phyloP scores from a whole-genome alignment of 2,797 vertebrate genomes.

The Sebastes taczanowskii region DNA sequence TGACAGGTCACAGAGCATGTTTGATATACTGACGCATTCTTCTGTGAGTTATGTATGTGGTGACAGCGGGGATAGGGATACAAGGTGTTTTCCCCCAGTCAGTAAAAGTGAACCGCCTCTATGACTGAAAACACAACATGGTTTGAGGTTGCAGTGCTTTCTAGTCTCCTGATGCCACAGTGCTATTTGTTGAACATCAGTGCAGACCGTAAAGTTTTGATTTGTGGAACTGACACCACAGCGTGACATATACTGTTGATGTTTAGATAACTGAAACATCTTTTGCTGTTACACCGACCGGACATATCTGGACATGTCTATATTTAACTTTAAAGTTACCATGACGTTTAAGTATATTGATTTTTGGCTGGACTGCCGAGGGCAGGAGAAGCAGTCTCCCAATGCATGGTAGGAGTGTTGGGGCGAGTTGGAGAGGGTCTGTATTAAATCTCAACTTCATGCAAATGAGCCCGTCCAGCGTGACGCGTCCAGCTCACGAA shows the following conservation, averaged over 20 bases:
- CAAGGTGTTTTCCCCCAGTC: background rate
- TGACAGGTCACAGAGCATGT: background rate
- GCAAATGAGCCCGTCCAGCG: background rate
- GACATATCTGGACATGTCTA: background rate
- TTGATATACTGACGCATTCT: background rate
- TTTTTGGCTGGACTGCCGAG: background rate
- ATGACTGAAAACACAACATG: background rate
- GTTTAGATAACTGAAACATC: background rate
- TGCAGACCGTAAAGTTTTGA: background rate
- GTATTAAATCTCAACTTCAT: too few relatives aligned
- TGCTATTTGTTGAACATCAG: background rate
- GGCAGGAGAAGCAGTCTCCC: too few relatives aligned
- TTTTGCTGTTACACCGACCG: background rate
- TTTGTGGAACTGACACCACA: background rate
- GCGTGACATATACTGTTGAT: background rate
- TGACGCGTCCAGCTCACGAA: too few relatives aligned
- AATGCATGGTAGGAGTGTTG: too few relatives aligned
- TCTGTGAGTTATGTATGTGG: background rate
- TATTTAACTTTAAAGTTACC: background rate
- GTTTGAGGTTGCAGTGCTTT: background rate
- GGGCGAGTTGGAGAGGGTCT: too few relatives aligned
- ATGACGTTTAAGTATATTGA: background rate
- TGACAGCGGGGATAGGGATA: background rate
- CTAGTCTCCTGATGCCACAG: background rate
- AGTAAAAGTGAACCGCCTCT: background rate